Evolutionary conservation across 2,113 vertebrate species (phyloP).

Genomic region (Vimba vimba): DNA sequence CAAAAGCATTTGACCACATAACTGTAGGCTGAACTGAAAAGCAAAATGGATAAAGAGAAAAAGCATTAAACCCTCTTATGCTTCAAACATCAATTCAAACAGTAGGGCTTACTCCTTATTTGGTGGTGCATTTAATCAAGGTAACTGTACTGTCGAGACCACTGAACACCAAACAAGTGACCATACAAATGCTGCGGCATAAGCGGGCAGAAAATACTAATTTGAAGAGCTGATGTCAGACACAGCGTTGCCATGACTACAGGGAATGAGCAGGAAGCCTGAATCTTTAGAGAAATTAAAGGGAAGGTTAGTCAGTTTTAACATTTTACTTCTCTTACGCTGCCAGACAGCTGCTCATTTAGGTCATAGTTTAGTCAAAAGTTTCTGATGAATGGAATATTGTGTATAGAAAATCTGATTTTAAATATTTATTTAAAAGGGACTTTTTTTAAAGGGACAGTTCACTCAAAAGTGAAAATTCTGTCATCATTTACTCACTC

Average conservation of each 20-base stretch:
- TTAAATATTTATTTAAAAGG: neutral
- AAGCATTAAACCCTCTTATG: neutral
- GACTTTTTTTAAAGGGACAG: neutral
- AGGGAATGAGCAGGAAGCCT: conserved; percentile 53
- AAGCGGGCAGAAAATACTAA: conserved; percentile 62
- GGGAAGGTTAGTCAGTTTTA: conserved; percentile 26
- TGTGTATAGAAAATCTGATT: neutral
- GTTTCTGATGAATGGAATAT: neutral
- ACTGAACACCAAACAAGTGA: conserved; percentile 35
- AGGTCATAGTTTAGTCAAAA: neutral
- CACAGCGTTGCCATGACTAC: conserved; percentile 73
- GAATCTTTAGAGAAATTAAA: conserved; percentile 33
- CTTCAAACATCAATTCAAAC: neutral
- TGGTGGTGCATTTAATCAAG: conserved; percentile 29
- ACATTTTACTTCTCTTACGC: conserved; percentile 31
- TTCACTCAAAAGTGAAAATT: neutral
- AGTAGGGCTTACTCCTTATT: neutral
- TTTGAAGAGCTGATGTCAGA: conserved; percentile 68
- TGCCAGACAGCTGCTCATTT: neutral
- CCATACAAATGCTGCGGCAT: conserved; percentile 60
- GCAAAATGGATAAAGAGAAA: conserved; percentile 6
- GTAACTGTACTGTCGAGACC: conserved; percentile 4
- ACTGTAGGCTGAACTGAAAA: neutral
- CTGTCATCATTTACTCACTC: neutral
- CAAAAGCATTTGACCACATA: neutral